Conservation (phyloP, 2,113 vertebrate genomes). For the Hipposideros armiger region DNA sequence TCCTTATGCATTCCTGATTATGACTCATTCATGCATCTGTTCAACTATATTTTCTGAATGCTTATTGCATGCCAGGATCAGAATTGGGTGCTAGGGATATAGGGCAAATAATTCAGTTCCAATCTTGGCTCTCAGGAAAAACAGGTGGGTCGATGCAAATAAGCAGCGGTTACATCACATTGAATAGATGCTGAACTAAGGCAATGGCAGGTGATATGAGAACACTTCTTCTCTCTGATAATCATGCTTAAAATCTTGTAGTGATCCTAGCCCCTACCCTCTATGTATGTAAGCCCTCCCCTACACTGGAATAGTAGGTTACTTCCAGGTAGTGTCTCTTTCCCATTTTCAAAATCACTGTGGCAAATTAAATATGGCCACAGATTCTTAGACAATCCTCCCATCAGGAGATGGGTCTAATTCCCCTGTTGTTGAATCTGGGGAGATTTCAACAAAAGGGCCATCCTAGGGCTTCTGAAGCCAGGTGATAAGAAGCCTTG, state of each 20-base stretch:
- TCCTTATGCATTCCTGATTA: not conserved
- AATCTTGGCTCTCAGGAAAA: not conserved
- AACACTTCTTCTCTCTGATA: not conserved
- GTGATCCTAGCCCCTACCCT: not conserved
- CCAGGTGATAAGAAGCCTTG: not conserved
- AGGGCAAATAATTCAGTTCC: not conserved
- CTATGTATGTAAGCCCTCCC: accelerated
- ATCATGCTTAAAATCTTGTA: not conserved
- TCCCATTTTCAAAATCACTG: not conserved
- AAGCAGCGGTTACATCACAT: not conserved
- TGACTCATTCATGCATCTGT: not conserved
- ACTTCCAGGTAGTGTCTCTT: not conserved
- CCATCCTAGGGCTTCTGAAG: not conserved
- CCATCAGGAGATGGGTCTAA: not conserved
- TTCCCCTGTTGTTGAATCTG: not conserved
- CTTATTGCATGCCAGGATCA: not conserved
- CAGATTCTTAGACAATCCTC: not conserved
- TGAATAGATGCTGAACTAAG: not conserved
- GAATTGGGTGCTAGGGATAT: not conserved
- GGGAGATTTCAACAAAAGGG: not conserved
- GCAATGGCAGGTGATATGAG: not conserved
- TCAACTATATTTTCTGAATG: not conserved
- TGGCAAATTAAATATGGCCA: not conserved
- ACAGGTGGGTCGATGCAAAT: not conserved
- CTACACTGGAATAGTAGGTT: not conserved